A percentile compares a stretch with the other conserved stretches of the same genome.
phyloP scores from a whole-genome alignment of 1,140 invertebrate species.

The Drosophila trapezifrons region DNA sequence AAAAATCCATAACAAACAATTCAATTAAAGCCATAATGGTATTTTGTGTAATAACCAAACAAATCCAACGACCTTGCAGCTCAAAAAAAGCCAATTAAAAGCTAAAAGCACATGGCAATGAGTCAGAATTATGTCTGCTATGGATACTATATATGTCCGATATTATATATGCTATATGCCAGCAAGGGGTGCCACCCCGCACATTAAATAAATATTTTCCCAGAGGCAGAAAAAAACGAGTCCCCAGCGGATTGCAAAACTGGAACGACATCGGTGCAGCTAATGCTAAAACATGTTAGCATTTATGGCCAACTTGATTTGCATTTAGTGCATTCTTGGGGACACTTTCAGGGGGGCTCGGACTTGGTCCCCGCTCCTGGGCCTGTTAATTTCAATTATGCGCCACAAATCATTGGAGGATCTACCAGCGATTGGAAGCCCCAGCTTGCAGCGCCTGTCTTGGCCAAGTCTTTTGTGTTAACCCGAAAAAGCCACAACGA shows the following conservation, averaged over 20 bases:
- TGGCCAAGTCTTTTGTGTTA: constrained; percentile 58
- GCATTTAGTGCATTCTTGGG: constrained; percentile 50
- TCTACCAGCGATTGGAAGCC: constrained; percentile 8
- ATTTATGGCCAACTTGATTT: constrained; percentile 48
- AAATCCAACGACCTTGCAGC: constrained; percentile 54
- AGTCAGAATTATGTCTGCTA: constrained; percentile 53
- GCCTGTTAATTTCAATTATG: constrained; percentile 26
- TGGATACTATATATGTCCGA: neutral
- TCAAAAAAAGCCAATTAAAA: constrained; percentile 67
- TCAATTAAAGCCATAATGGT: constrained; percentile 74
- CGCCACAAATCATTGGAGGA: constrained; percentile 40
- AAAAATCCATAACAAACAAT: constrained; percentile 51
- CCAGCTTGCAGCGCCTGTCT: too few relatives aligned
- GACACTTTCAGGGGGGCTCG: constrained; percentile 9
- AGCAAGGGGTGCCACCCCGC: constrained; percentile 16
- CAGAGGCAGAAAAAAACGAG: constrained; percentile 40
- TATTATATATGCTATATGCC: constrained; percentile 2
- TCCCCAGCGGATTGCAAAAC: constrained; percentile 53
- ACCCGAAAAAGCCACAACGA: constrained; percentile 30
- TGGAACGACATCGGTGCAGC: constrained; percentile 37
- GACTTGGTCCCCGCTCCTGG: neutral
- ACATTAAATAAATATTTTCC: constrained; percentile 41
- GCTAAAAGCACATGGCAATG: constrained; percentile 66
- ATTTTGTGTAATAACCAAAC: constrained; percentile 64
- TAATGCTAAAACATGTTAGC: constrained; percentile 41